Base-by-base conservation (phyloP, 2,888 invertebrate species). In the Cephus runcator region DNA sequence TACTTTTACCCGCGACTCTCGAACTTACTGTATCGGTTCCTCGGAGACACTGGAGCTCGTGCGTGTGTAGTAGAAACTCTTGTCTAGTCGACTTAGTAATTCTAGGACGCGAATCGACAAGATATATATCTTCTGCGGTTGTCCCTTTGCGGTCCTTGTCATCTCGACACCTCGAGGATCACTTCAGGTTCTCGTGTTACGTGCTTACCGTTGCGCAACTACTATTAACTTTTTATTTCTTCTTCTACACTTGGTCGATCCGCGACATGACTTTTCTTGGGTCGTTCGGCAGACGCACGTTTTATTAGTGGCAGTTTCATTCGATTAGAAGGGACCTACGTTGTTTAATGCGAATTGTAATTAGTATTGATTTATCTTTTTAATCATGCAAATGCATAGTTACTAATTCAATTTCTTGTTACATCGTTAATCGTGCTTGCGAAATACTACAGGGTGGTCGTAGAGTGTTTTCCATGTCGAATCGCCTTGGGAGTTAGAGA, bases 51-150 rank as follows among this genome's bases (percentile, higher is more conserved):
- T 56, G 56, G 9, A 56, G 9, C 56, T 23, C 9, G 23, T 9
- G 56, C 23, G 23, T 9, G 2, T 23, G 56, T 23, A 56, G 23
- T 56, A 9, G 23, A 23, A 2, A 23, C 23, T 56, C 9, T 23
- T 56, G 56, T 56, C 9, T 23, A 6, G 56, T 23, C 56, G 56
- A 56, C 56, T 31, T 34, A 79, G 81, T 84, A 84, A 86, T 79
- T 81, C 80, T 80, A 80, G 78, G 81, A 81, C 78, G 82, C 77
- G 69, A 81, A 83, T 85, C 84, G 84, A 83, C 82, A 3, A 80
- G 80, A 79, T 79, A 71, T 12, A 71, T 71, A 81, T 82, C 81
- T 82, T 83, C 82, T 85, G 85, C 80, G 84, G 84, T 84, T 78
- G 81, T 82, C 83, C 80, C 35, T 6, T 34, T 71, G 85, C 81